Conservation (phyloP, 2,797 vertebrate genomes). For the Hapalemur alaotrensis region DNA sequence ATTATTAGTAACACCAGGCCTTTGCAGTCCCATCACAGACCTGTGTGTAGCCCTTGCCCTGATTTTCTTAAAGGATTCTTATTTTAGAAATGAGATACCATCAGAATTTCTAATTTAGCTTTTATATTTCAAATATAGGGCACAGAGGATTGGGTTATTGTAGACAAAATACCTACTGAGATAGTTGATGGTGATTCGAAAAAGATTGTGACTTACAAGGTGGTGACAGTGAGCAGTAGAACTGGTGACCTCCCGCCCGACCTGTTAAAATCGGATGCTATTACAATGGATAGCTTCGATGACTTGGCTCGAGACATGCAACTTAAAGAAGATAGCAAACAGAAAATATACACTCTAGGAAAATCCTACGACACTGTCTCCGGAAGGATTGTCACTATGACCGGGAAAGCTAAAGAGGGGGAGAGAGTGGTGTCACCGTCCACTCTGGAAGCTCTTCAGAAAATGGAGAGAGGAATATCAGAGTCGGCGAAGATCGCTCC, state of each 20-base stretch:
- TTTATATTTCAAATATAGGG: conserved; percentile 93
- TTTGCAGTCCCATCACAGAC: not conserved
- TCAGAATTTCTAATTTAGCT: conserved; percentile 88
- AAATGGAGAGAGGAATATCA: conserved; percentile 71
- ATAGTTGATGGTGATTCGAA: conserved; percentile 89
- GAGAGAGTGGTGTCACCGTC: conserved; percentile 81
- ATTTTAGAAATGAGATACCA: conserved; percentile 74
- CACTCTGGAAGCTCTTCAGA: conserved; percentile 82
- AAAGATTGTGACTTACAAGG: conserved; percentile 89
- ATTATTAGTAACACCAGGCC: not conserved
- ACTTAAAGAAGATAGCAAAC: conserved; percentile 86
- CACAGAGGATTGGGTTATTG: conserved; percentile 93
- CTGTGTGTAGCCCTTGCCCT: not conserved
- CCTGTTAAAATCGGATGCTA: conserved; percentile 81
- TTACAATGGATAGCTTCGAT: conserved; percentile 85
- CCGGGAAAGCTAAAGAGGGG: conserved; percentile 84
- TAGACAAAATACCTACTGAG: conserved; percentile 91
- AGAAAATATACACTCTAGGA: conserved; percentile 89
- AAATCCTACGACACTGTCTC: conserved; percentile 91
- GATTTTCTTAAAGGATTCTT: conserved; percentile 74
- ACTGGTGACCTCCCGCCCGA: conserved; percentile 82
- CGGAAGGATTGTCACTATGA: conserved; percentile 91
- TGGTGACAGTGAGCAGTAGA: conserved; percentile 89
- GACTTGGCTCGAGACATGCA: conserved; percentile 89
- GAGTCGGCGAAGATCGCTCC: conserved; percentile 84